Percentiles rank a stretch among this genome's conserved stretches.
These are phyloP conservation scores for Aphidius gifuensis DNA, from an alignment of 1,140 invertebrate species.

Conservation along the genomic window DNA sequence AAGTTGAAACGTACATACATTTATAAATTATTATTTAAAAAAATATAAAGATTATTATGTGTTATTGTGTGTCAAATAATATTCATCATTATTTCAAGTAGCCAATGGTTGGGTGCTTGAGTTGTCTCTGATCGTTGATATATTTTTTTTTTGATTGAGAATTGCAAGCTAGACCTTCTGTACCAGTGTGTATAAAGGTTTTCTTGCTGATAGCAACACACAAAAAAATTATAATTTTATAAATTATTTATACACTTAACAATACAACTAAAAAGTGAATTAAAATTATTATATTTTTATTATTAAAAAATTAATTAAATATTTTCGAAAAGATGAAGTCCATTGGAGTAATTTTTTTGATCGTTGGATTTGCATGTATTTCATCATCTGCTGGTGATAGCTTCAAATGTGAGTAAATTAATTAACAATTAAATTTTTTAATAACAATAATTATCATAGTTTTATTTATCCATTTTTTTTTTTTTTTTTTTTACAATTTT, in stretches of 20 bases:
- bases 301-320: not conserved
- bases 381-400: slow-evolving; percentile 30
- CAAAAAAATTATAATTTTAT: slow-evolving; percentile 7
- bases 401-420: slow-evolving; percentile 44
- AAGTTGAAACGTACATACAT: no score
- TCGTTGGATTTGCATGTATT: slow-evolving; percentile 30
- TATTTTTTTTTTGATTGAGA: slow-evolving; percentile 21
- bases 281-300: not conserved
- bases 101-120: slow-evolving; percentile 23
- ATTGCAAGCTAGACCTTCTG: slow-evolving; percentile 66
- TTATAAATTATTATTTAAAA: no score
- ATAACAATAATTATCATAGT: no score
- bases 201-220: slow-evolving; percentile 33
- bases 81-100: slow-evolving; percentile 27
- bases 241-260: slow-evolving; percentile 5
- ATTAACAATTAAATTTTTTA: not conserved
- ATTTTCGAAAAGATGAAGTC: slow-evolving; percentile 24
- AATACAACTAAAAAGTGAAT: not conserved
- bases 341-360: slow-evolving; percentile 21
- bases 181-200: slow-evolving; percentile 87
- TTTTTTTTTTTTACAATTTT: not conserved
- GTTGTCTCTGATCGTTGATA: slow-evolving; percentile 16
- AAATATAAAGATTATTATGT: not conserved
- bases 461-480: not conserved
- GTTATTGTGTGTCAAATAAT: slow-evolving; percentile 14